These are phyloP conservation scores for Neopelma chrysocephalum DNA, from an alignment of 2,797 vertebrate genomes.

Conservation along the genomic window DNA sequence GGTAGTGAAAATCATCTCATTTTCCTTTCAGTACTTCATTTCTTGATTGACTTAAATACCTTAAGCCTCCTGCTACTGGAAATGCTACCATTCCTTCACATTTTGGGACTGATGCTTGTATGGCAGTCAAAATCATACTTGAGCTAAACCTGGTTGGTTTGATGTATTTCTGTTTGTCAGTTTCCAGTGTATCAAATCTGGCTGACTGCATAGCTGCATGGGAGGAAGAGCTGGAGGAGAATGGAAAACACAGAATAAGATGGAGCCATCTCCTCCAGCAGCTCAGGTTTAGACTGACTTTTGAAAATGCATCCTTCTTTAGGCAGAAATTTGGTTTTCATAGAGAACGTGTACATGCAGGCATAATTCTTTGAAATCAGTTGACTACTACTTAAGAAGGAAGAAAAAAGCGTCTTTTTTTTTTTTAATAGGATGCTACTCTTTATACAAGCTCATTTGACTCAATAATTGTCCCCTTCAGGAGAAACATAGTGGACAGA, in stretches of 20 bases:
- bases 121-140: background rate
- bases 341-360: background rate
- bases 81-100: background rate
- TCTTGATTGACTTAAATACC: background rate
- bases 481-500: background rate
- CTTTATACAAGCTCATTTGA: background rate
- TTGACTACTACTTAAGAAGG: background rate
- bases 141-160: background rate
- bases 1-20: background rate
- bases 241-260: background rate
- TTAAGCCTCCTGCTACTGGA: background rate
- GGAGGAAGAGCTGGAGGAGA: background rate
- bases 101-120: background rate
- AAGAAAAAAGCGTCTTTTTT: accelerated
- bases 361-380: background rate
- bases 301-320: background rate
- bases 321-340: background rate
- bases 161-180: background rate
- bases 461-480: background rate
- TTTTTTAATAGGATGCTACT: background rate
- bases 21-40: background rate
- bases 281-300: background rate
- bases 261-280: background rate
- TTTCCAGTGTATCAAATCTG: background rate
- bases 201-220: background rate